phyloP scores from a whole-genome alignment of 1,140 invertebrate genomes.

The Pseudomyrmex gracilis region DNA sequence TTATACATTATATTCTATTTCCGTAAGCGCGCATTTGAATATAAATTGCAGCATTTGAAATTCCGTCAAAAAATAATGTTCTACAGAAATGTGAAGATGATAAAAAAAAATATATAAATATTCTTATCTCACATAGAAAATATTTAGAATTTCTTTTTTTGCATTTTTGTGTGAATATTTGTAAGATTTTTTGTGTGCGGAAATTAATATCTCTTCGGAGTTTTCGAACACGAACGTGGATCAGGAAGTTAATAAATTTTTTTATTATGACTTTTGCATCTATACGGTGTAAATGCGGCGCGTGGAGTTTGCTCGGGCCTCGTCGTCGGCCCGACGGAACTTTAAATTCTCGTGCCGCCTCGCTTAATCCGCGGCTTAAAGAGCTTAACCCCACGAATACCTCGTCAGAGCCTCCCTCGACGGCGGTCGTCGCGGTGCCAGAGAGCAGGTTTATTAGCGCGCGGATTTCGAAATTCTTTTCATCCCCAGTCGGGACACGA shows the following conservation, averaged over 20 bases:
- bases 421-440: constrained; percentile 73
- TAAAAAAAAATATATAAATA: neutral
- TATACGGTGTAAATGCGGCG: constrained; percentile 27
- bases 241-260: constrained; percentile 61
- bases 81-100: neutral
- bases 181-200: neutral
- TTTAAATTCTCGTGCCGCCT: constrained; percentile 84
- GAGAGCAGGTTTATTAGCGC: constrained; percentile 85
- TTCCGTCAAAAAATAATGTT: constrained; percentile 4
- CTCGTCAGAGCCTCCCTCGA: constrained; percentile 81
- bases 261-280: constrained; percentile 64
- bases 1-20: no score
- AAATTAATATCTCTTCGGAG: constrained; percentile 41
- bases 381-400: constrained; percentile 84
- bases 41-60: neutral
- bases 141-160: neutral
- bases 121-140: neutral
- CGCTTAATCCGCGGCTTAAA: constrained; percentile 84
- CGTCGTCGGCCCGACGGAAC: constrained; percentile 71
- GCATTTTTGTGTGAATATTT: neutral
- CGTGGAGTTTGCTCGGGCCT: constrained; percentile 23
- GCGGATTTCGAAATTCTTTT: constrained; percentile 86
- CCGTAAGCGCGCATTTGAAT: no score
- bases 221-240: constrained; percentile 18
- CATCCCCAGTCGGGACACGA: constrained; percentile 80